Percentiles rank a stretch among this genome's conserved stretches.
Conservation (phyloP, 2,113 vertebrate species). For the Chamaea fasciata region DNA sequence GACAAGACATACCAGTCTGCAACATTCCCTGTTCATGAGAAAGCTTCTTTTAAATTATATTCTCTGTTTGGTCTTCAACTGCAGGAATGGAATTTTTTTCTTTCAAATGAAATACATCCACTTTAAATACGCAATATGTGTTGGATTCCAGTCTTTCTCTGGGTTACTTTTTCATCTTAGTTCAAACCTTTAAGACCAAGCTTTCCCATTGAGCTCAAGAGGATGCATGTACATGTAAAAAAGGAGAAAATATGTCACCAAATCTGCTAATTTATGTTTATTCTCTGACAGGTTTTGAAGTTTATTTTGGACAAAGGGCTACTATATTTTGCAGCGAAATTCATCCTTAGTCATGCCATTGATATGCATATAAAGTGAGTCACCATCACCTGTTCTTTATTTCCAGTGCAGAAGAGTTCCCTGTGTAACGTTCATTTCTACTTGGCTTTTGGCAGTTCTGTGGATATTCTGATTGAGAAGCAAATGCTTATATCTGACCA, state of each 20-base stretch:
- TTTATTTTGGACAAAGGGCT: background rate
- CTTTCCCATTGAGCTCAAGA: background rate
- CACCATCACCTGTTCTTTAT: background rate
- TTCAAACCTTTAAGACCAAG: background rate
- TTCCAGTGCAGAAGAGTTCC: background rate
- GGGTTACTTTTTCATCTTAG: background rate
- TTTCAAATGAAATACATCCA: background rate
- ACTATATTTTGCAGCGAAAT: background rate
- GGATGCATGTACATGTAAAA: background rate
- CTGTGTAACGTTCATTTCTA: background rate
- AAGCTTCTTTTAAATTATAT: background rate
- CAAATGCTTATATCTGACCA: background rate
- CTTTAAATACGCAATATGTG: background rate
- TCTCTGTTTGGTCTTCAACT: background rate
- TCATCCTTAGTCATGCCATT: slow-evolving; percentile 24
- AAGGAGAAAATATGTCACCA: background rate
- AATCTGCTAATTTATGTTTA: background rate
- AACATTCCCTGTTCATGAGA: background rate
- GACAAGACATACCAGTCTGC: background rate
- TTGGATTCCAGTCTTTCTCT: background rate
- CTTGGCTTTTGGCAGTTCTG: background rate
- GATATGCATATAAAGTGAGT: background rate
- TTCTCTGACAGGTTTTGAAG: background rate
- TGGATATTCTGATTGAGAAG: background rate
- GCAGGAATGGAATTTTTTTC: background rate